Evolutionary conservation across 2,113 vertebrate species (phyloP).

Genomic region (Etia nguti): DNA sequence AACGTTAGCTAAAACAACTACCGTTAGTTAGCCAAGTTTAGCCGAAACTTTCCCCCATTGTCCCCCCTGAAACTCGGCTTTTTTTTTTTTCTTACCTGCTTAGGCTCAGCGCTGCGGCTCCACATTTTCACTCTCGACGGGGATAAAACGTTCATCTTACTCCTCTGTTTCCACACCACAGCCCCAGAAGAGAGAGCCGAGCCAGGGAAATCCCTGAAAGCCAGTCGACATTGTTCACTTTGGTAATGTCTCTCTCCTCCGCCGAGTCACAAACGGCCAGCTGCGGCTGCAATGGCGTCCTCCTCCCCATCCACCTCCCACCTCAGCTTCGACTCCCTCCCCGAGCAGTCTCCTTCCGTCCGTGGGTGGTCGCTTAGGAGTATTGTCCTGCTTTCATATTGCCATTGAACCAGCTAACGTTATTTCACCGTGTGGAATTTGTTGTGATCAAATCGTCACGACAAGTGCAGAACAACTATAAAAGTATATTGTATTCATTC

Average conservation of each 20-base stretch:
- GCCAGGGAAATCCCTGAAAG: neutral
- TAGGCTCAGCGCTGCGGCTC: slow-evolving; percentile 1
- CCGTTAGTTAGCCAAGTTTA: slow-evolving; percentile 43
- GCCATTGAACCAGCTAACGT: neutral
- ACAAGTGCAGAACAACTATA: neutral
- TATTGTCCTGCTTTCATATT: neutral
- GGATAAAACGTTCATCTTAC: slow-evolving; percentile 12
- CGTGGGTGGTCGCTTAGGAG: slow-evolving; percentile 64
- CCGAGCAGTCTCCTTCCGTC: slow-evolving; percentile 5
- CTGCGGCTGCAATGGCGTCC: slow-evolving; percentile 66
- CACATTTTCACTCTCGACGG: neutral
- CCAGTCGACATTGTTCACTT: neutral
- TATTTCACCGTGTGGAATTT: neutral
- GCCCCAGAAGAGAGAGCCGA: neutral
- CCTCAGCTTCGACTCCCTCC: slow-evolving; percentile 8
- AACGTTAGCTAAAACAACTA: neutral
- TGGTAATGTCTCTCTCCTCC: neutral
- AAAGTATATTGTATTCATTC: neutral
- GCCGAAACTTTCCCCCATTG: slow-evolving; percentile 62
- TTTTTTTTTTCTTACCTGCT: slow-evolving; percentile 35
- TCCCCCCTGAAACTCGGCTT: neutral
- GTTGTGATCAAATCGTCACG: neutral
- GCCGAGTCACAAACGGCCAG: slow-evolving; percentile 33
- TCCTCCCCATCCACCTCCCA: slow-evolving; percentile 20
- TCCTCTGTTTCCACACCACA: neutral